Percentiles rank a stretch among this genome's conserved stretches.
These are phyloP conservation scores for Gila orcuttii DNA, from an alignment of 2,113 vertebrate genomes.

Conservation along the genomic window DNA sequence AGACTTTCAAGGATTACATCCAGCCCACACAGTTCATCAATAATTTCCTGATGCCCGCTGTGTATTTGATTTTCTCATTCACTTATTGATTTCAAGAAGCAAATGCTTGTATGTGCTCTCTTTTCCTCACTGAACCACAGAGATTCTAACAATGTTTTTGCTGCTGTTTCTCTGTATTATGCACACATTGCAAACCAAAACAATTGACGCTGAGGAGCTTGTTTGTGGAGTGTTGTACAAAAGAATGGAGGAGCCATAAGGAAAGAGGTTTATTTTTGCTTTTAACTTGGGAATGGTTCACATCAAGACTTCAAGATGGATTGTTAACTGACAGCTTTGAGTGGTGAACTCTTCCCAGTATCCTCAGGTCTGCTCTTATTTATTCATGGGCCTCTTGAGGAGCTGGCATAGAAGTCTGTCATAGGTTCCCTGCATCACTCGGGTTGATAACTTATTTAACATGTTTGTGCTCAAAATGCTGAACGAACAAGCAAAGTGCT, in stretches of 20 bases:
- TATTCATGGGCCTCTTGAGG: constrained; percentile 14
- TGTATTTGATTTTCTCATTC: constrained; percentile 21
- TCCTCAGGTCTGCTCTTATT: constrained; percentile 18
- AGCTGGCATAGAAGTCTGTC: constrained; percentile 7
- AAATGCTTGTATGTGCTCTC: background rate
- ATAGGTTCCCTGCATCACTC: constrained; percentile 3
- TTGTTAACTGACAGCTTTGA: constrained; percentile 23
- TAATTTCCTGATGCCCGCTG: background rate
- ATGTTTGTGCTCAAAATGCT: constrained; percentile 8
- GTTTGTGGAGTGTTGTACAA: background rate
- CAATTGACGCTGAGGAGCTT: background rate
- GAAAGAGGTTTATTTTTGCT: background rate
- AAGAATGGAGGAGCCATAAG: background rate
- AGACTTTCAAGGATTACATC: constrained; percentile 5
- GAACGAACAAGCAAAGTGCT: background rate
- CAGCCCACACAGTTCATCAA: constrained; percentile 6
- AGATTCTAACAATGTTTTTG: background rate
- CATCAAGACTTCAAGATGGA: constrained; percentile 16
- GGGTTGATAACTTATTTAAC: constrained; percentile 31
- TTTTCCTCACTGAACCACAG: constrained; percentile 6
- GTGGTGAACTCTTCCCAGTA: background rate
- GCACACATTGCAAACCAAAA: background rate
- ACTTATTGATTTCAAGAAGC: constrained; percentile 15
- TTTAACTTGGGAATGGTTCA: constrained; percentile 12
- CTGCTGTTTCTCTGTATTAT: background rate